Evolutionary conservation across 2,888 invertebrate species (phyloP), one percentile per base, ranked within the genome.

Genomic region (Aphodius sticticus): DNA sequence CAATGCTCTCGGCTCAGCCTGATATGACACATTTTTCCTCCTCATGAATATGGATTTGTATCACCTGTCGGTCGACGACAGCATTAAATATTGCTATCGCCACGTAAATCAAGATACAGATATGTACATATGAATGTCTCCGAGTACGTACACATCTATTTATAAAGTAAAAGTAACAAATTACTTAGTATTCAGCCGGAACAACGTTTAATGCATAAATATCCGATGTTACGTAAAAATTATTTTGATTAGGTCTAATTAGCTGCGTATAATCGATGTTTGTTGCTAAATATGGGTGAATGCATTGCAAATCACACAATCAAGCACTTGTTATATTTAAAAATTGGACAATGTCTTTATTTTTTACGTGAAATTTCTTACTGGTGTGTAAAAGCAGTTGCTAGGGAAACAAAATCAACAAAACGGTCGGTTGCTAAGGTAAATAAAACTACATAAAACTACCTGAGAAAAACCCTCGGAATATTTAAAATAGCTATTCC

Each of bases 11-110:
- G 26, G 26, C 26, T 26, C 26, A 26, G 26, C 26, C 35, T 36
- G 74, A 35, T 35, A 15, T 74, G 74, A 74, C 35, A 37, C 74
- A 74, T 74, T 74, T 74, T 74, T 74, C 35, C 74, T 74, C 74
- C 74, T 74, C 74, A 74, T 74, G 74, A 74, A 74, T 74, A 74
- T 74, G 35, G 35, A 74, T 74, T 35, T 74, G 12, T 74, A 74
- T 74, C 74, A 74, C 74, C 74, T 74, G 74, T 35, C 35, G 7
- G 26, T 26, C 26, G 26, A 16, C 71, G 71, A 35, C 74, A 36
- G 37, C 15, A 35, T 74, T 37, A 36, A n/a, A 74, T 9, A 35
- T 74, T 74, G 37, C 35, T 74, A 36, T 12, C 74, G 35, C 36
- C 74, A 74, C 16, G 37, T 36, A 35, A 35, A 74, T 74, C 36